Conservation (phyloP, 2,113 vertebrate genomes). For the Panthera tigris region DNA sequence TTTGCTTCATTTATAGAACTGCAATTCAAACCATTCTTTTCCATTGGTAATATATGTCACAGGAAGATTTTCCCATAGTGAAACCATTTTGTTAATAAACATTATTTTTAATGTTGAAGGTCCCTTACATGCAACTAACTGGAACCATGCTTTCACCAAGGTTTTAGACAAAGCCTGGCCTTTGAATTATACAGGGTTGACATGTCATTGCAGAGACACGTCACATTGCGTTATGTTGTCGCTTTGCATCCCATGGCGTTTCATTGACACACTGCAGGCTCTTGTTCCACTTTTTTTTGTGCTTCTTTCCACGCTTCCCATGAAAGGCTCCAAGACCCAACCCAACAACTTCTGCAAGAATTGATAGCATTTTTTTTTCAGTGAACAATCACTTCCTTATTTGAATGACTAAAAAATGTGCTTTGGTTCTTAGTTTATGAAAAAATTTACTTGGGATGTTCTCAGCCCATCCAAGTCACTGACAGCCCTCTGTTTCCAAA, state of each 20-base stretch:
- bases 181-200: slow-evolving; percentile 77
- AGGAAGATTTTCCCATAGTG: slow-evolving; percentile 53
- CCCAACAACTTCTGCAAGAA: slow-evolving; percentile 63
- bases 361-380: slow-evolving; percentile 45
- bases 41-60: slow-evolving; percentile 56
- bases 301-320: slow-evolving; percentile 60
- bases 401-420: slow-evolving; percentile 52
- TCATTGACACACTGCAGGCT: slow-evolving; percentile 81
- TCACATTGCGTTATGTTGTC: slow-evolving; percentile 80
- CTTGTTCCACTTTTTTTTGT: slow-evolving; percentile 71
- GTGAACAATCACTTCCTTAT: slow-evolving; percentile 63
- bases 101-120: slow-evolving; percentile 69
- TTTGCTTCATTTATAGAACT: slow-evolving; percentile 40
- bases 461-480: not conserved
- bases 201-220: slow-evolving; percentile 78
- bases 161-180: slow-evolving; percentile 66
- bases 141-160: slow-evolving; percentile 76
- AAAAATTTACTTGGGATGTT: not conserved
- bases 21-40: slow-evolving; percentile 53
- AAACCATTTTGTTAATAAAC: slow-evolving; percentile 73
- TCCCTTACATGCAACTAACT: slow-evolving; percentile 74
- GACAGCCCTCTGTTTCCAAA: not conserved
- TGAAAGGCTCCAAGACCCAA: slow-evolving; percentile 70
- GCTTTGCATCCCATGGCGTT: slow-evolving; percentile 73
- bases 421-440: slow-evolving; percentile 39